Evolutionary conservation across 2,113 vertebrate genomes (phyloP).

Genomic region (Fulica atra): DNA sequence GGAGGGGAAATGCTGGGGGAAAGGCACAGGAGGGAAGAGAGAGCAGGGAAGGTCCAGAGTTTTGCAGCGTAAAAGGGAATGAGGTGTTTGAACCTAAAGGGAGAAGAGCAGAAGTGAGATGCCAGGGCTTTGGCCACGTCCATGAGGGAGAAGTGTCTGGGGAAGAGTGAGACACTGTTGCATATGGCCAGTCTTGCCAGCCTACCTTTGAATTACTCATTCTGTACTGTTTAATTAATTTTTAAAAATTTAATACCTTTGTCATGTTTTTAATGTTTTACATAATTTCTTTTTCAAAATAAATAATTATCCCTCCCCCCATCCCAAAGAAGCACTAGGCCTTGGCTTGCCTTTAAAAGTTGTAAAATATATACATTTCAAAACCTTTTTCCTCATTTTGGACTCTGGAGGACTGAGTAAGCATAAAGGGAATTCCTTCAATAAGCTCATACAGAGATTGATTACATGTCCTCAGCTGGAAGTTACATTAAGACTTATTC

Average conservation of each 20-base stretch:
- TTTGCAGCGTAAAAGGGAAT: not conserved
- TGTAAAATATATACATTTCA: not conserved
- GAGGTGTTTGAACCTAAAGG: not conserved
- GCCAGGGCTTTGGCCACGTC: not conserved
- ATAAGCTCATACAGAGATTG: slow-evolving; percentile 61
- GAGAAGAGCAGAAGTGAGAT: not conserved
- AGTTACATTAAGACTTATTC: slow-evolving; percentile 62
- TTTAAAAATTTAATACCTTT: not conserved
- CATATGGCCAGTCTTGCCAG: not conserved
- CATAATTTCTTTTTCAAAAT: not conserved
- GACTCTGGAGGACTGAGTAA: slow-evolving; percentile 33
- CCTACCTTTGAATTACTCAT: not conserved
- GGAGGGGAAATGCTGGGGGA: not conserved
- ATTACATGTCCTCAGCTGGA: slow-evolving; percentile 67
- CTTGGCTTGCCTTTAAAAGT: not conserved
- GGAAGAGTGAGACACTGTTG: not conserved
- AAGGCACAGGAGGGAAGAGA: not conserved
- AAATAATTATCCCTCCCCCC: not conserved
- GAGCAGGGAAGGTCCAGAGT: not conserved
- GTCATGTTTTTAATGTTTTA: not conserved
- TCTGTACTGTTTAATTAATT: not conserved
- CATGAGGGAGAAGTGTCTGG: rapidly evolving
- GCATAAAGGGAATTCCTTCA: slow-evolving; percentile 63
- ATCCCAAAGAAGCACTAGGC: not conserved
- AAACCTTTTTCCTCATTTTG: slow-evolving; percentile 6